Evolutionary conservation across 2,797 vertebrate genomes (phyloP).

Genomic region (Diplodus sargus): DNA sequence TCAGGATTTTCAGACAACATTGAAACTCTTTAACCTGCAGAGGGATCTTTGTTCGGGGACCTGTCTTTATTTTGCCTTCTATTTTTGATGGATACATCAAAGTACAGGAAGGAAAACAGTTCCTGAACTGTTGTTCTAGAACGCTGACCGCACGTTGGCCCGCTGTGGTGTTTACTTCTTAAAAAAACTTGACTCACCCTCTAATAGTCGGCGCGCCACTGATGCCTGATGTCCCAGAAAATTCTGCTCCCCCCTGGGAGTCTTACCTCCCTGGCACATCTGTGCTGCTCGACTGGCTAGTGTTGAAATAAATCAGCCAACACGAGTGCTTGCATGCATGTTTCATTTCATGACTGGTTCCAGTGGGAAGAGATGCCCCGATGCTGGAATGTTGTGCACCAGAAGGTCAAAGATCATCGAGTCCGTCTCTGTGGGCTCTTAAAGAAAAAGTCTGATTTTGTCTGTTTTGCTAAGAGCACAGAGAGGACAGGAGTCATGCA

Average conservation of each 20-base stretch:
- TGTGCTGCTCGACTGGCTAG: conserved; percentile 37
- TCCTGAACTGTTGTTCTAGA: conserved; percentile 28
- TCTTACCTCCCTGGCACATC: conserved; percentile 17
- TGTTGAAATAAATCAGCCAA: conserved; percentile 54
- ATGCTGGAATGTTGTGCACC: not conserved
- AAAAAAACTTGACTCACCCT: conserved; percentile 41
- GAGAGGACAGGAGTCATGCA: no score
- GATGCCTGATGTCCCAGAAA: conserved; percentile 65
- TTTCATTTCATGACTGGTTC: conserved; percentile 31
- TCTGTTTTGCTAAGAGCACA: not conserved
- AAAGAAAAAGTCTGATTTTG: not conserved
- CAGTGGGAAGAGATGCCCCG: conserved; percentile 8
- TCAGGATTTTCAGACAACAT: conserved; percentile 13
- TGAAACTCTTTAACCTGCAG: conserved; percentile 16
- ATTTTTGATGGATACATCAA: conserved; percentile 37
- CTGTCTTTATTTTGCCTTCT: conserved; percentile 20
- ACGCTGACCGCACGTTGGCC: conserved; percentile 19
- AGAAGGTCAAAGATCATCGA: not conserved
- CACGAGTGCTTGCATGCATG: conserved; percentile 23
- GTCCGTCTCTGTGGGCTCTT: not conserved
- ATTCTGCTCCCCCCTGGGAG: conserved; percentile 29
- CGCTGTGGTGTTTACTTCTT: conserved; percentile 30
- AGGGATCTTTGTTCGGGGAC: conserved; percentile 6
- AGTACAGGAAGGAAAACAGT: conserved; percentile 7
- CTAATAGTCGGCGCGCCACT: conserved; percentile 30